phyloP scores from a whole-genome alignment of 2,888 invertebrate species.

The Rotaria magnacalcarata region DNA sequence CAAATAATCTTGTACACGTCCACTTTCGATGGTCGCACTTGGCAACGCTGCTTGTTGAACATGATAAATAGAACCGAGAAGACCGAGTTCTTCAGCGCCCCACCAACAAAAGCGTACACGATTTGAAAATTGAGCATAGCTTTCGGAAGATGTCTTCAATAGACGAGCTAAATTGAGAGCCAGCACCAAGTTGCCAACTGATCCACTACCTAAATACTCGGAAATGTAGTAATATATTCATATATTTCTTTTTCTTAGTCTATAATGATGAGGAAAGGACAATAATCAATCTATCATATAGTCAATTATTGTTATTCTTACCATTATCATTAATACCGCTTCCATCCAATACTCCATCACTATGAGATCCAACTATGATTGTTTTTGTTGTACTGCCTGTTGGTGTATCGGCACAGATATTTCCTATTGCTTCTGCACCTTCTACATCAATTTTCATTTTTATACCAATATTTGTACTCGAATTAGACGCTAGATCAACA shows the following conservation, averaged over 20 bases:
- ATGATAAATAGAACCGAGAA: conserved; percentile 14
- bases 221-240: too few relatives aligned
- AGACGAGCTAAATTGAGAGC: conserved; percentile 25
- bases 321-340: conserved; percentile 32
- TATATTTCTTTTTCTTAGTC: too few relatives aligned
- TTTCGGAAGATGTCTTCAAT: background rate
- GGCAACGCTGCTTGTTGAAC: background rate
- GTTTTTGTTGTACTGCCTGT: background rate
- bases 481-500: background rate
- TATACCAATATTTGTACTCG: background rate
- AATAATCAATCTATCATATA: background rate
- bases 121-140: background rate
- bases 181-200: background rate
- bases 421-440: background rate
- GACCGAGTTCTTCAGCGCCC: conserved; percentile 31
- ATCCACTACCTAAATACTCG: background rate
- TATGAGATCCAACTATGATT: background rate
- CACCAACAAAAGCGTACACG: conserved; percentile 34
- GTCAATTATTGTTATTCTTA: background rate
- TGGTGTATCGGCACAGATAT: conserved; percentile 12
- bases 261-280: too few relatives aligned
- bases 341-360: conserved; percentile 1
- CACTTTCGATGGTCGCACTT: background rate
- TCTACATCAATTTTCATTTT: background rate
- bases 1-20: background rate